Conservation (phyloP, 2,113 vertebrate species). For the Pyxicephalus adspersus region DNA sequence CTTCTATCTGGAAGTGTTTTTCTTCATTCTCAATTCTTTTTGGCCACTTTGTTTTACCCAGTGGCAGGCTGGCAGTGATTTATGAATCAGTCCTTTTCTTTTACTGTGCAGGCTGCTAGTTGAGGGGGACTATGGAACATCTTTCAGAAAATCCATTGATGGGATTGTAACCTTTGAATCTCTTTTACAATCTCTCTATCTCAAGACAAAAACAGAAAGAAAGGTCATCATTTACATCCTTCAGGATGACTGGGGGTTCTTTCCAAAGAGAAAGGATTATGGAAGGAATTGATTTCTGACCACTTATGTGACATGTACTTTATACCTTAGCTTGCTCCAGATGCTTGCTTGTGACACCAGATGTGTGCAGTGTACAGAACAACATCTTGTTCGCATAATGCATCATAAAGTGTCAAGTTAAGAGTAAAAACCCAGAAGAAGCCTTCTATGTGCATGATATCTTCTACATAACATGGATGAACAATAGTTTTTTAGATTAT, state of each 20-base stretch:
- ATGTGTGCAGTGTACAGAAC: not conserved
- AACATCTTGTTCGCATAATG: slow-evolving; percentile 17
- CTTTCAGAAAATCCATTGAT: slow-evolving; percentile 41
- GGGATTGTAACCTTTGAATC: slow-evolving; percentile 48
- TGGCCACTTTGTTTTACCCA: slow-evolving; percentile 11
- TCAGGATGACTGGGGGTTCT: slow-evolving; percentile 17
- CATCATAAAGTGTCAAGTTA: not conserved
- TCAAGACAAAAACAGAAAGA: slow-evolving; percentile 42
- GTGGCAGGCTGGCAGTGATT: slow-evolving; percentile 16
- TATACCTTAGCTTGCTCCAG: slow-evolving; percentile 22
- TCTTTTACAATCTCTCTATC: slow-evolving; percentile 37
- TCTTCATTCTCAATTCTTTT: slow-evolving; percentile 1
- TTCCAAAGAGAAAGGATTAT: slow-evolving; percentile 18
- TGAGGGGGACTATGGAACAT: slow-evolving; percentile 31
- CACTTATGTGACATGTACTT: slow-evolving; percentile 10
- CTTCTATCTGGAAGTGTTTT: slow-evolving; percentile 10
- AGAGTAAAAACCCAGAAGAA: too few species aligned
- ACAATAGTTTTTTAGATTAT: too few species aligned
- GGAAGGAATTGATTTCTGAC: slow-evolving; percentile 28
- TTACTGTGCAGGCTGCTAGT: slow-evolving; percentile 37
- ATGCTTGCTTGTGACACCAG: slow-evolving; percentile 21
- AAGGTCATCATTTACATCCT: slow-evolving; percentile 48
- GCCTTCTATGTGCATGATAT: too few species aligned
- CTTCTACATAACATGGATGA: too few species aligned
- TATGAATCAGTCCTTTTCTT: slow-evolving; percentile 36